Percentiles rank a stretch among this genome's conserved stretches.
Evolutionary conservation across 2,888 invertebrate species (phyloP).

Genomic region (Sericinus montela): DNA sequence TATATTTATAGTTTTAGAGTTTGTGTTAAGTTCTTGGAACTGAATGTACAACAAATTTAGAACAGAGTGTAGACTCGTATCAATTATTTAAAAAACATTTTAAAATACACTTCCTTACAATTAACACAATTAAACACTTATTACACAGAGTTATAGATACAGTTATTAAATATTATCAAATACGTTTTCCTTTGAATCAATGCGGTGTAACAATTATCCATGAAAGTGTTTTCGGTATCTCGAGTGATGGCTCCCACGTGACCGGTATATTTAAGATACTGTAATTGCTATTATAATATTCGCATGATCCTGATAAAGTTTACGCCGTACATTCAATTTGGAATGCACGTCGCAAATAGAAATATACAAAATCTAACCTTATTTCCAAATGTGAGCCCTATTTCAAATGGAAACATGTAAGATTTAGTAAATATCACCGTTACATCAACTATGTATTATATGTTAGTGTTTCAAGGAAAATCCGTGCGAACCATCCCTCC

Average conservation of each 20-base stretch:
- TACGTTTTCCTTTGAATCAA: constrained; percentile 21
- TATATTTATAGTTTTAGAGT: constrained; percentile 55
- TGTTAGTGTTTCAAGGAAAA: constrained; percentile 20
- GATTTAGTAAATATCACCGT: constrained; percentile 45
- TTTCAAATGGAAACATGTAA: constrained; percentile 39
- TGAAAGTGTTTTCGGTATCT: constrained; percentile 32
- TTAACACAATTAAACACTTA: constrained; percentile 48
- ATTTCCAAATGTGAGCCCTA: constrained; percentile 62
- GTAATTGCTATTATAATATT: not conserved
- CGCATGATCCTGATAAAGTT: constrained; percentile 5
- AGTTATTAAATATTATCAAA: constrained; percentile 7
- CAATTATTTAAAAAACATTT: constrained; percentile 40
- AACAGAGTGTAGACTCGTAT: not conserved
- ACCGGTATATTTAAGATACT: not conserved
- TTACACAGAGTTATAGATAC: constrained; percentile 5
- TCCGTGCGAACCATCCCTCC: constrained; percentile 32
- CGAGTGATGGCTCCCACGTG: not conserved
- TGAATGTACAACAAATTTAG: not conserved
- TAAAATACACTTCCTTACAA: constrained; percentile 44
- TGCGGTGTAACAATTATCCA: constrained; percentile 55
- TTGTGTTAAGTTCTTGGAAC: not conserved
- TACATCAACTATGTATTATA: constrained; percentile 31
- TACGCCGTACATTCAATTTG: not conserved
- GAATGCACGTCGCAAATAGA: constrained; percentile 23
- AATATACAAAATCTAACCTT: constrained; percentile 51